Conservation (phyloP, 2,888 invertebrate genomes). For the Lepidochrysops patricia region DNA sequence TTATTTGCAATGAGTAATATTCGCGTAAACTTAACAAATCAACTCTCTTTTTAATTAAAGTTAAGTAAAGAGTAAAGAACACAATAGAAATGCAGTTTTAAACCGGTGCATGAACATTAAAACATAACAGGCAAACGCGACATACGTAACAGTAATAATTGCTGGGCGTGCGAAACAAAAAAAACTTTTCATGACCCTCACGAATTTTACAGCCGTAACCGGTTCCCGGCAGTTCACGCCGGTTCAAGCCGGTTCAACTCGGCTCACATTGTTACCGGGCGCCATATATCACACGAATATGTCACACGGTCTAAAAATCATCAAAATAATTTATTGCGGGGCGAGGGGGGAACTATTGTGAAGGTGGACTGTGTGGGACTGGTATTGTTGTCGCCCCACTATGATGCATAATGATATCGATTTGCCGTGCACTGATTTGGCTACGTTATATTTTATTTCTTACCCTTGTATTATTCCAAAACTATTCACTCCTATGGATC, state of each 20-base stretch:
- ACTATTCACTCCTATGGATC: too few relatives aligned
- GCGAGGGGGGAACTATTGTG: slow-evolving; percentile 52
- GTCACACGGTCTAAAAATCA: slow-evolving; percentile 67
- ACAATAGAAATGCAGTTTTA: background rate
- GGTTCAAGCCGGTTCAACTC: slow-evolving; percentile 24
- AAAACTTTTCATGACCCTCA: slow-evolving; percentile 41
- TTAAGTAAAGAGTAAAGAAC: too few relatives aligned
- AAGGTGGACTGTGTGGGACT: slow-evolving; percentile 35
- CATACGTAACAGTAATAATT: slow-evolving; percentile 47
- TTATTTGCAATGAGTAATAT: too few relatives aligned
- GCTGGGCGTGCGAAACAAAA: slow-evolving; percentile 46
- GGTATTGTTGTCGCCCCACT: slow-evolving; percentile 27
- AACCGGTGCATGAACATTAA: background rate
- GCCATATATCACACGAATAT: slow-evolving; percentile 63
- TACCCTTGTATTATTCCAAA: too few relatives aligned
- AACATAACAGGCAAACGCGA: slow-evolving; percentile 24
- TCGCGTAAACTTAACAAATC: too few relatives aligned
- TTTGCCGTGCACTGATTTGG: slow-evolving; percentile 5
- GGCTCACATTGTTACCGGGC: slow-evolving; percentile 51
- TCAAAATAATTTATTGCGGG: slow-evolving; percentile 50
- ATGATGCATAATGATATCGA: slow-evolving; percentile 14
- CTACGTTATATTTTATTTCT: background rate
- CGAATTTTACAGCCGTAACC: slow-evolving; percentile 57
- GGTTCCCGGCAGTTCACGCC: slow-evolving; percentile 27
- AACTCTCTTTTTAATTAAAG: too few relatives aligned